phyloP scores from a whole-genome alignment of 2,797 vertebrate species.

The Scarus forsteni region DNA sequence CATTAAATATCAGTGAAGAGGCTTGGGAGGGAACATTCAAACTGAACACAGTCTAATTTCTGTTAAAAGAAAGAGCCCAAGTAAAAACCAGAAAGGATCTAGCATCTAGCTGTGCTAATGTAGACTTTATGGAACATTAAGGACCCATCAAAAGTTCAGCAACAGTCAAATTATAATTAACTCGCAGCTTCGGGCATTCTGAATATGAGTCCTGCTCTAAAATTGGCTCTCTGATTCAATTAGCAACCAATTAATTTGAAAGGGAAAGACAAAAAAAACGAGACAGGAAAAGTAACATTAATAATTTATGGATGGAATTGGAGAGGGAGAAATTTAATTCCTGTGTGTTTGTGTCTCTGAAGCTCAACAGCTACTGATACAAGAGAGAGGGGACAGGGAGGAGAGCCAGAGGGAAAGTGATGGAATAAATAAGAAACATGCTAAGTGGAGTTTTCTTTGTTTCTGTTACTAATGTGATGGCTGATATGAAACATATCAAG shows the following conservation, averaged over 20 bases:
- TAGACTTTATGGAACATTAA: neutral
- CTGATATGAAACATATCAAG: slow-evolving; percentile 20
- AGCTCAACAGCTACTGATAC: slow-evolving; percentile 30
- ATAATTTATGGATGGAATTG: slow-evolving; percentile 67
- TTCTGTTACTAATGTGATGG: slow-evolving; percentile 17
- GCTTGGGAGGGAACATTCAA: neutral
- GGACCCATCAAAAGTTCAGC: slow-evolving; percentile 9
- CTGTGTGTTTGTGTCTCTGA: slow-evolving; percentile 48
- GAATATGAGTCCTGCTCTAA: slow-evolving; percentile 48
- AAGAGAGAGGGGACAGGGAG: slow-evolving; percentile 21
- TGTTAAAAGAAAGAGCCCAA: neutral
- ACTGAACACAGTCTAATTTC: neutral
- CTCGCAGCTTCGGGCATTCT: slow-evolving; percentile 17
- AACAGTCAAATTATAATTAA: slow-evolving; percentile 12
- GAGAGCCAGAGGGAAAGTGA: slow-evolving; percentile 41
- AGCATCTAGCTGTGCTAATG: too few species aligned
- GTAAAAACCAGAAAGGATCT: too few species aligned
- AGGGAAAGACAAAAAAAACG: slow-evolving; percentile 48
- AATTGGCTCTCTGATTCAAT: slow-evolving; percentile 64
- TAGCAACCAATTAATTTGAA: slow-evolving; percentile 70
- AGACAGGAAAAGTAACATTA: slow-evolving; percentile 58
- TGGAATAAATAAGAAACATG: slow-evolving; percentile 48
- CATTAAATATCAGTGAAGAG: neutral
- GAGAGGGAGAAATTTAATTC: slow-evolving; percentile 57
- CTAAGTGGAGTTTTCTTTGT: slow-evolving; percentile 22